Base-by-base conservation (phyloP, 2,113 vertebrate genomes). In the Prietella phreatophila region DNA sequence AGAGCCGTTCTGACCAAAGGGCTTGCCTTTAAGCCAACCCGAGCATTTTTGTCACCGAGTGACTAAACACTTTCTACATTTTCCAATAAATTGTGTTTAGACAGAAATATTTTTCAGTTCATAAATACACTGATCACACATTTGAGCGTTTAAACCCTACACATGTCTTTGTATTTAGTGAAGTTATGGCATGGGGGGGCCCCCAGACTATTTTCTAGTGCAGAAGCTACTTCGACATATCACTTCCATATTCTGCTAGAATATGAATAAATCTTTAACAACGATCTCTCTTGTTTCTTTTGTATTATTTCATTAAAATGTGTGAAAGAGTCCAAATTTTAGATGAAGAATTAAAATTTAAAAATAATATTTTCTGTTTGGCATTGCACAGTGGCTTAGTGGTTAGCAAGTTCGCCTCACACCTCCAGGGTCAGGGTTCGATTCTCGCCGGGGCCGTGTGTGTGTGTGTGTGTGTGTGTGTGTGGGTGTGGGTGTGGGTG, bases 291-390 rank as follows among this genome's bases (percentile, higher is more conserved):
- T 85, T 30, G 14, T 61, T 58, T 78, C 4, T 47, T 87, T n/a
- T 82, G 7, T 47, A n/a, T 86, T 65, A 80, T 30, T 65, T 65
- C 13, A 56, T 56, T n/a, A 36, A 25, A 65, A 47, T 63, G 33
- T 76, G 84, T 61, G 10, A 73, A 85, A 60, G n/a, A 36, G 22
- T 50, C 22, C 0, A 30, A 7, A 22, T 33, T 55, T 33, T 39
- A 63, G n/a, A 56, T 73, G n/a, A 36, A 36, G 73, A 92, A 56
- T 58, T 20, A 9, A 58, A 80, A 10, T 50, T 58, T 80, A 56
- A 80, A 80, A 3, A 56, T 6, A 30, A 27, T 80, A 55, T 80
- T 80, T 30, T 80, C 50, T 56, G 27, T 9, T 80, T 47, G n/a
- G n/a, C n/a, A n/a, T n/a, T n/a, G n/a, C n/a, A n/a, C n/a, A n/a